Evolutionary conservation across 2,888 invertebrate genomes (phyloP), one percentile per base, ranked within the genome.

Genomic region (Xiphydria camelus): DNA sequence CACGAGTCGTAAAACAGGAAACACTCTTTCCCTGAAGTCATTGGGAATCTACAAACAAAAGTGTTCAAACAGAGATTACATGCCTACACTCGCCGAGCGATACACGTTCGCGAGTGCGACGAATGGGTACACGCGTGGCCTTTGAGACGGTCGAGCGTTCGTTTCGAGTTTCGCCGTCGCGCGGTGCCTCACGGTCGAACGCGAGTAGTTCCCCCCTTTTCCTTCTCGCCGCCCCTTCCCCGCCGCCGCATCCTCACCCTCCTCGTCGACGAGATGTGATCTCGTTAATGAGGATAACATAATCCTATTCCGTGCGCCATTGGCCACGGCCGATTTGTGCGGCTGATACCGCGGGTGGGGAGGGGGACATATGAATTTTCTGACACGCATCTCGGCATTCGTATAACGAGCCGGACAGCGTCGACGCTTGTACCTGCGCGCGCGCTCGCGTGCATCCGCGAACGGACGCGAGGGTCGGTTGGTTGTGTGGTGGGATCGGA

Each of bases 261-360:
- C 49, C 51, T 49, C 49, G 52, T 52, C 55, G 50, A 49, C 41
- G 47, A 52, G 47, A 59, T 57, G 52, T 38, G 55, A 63, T 61
- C 58, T 55, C 49, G 53, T 60, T 60, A 63, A 55, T 51, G 45
- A 32, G 39, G 42, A 55, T 57, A 60, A 56, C 55, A 42, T 61
- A 63, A 63, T 63, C 61, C 63, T 56, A 59, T 63, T 60, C 57
- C 33, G 49, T 49, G 49, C 41, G 37, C 45, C 46, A 53, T 48
- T 39, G 37, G 43, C 37, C 46, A 41, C 43, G 40, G 45, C 36
- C 37, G 49, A 51, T 55, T 46, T 47, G 45, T 39, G 43, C 38
- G 50, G 45, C 40, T 41, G 49, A 51, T 57, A 52, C n/a, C n/a
- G n/a, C n/a, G n/a, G n/a, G n/a, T n/a, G n/a, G n/a, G n/a, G n/a